Base-by-base conservation (phyloP, 2,113 vertebrate species). In the Toxostoma redivivum region DNA sequence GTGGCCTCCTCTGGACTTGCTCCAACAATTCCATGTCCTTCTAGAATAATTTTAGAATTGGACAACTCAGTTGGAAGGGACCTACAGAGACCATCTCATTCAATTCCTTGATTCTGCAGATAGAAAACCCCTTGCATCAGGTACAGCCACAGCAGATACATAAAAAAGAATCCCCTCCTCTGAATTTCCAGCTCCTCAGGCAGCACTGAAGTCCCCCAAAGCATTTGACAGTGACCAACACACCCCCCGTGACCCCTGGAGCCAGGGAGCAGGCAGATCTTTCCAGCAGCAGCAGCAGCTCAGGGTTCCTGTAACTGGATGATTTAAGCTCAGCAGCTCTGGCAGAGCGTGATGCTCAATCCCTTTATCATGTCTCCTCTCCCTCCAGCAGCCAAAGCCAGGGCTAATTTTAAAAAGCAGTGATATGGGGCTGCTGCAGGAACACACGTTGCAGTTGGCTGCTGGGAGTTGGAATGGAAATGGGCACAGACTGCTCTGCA, bases 401-500 rank as follows among this genome's bases (percentile, higher is more conserved):
- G 86, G 73, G 88, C 94, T 96, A 95, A 97, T 95, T 97, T 96
- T 97, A 95, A 95, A 92, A 91, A 88, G 91, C 91, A 91, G 92
- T 1, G 86, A 96, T 94, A 95, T 0, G 92, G 89, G 9, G 77
- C 72, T 83, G 92, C 3, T 65, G 83, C 73, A 61, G 84, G 61
- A 48, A 83, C 86, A 78, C 91, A 17, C 21, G 0, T 15, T 51
- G 60, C 48, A 33, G 40, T 65, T 31, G 25, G 53, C 33, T 80
- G 83, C 76, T 50, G 88, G 61, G 53, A 79, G 71, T 7, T 81
- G 90, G 37, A 78, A 50, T 18, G 64, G 62, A 42, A 85, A 82
- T 0, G 21, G 31, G 53, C 54, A 24, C 0, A 5, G 47, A 7
- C 22, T 33, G 50, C 24, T 66, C 65, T 53, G 5, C 48, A 54